Evolutionary conservation across 2,113 vertebrate genomes (phyloP).

Genomic region (zebrafish (Danio rerio)): GRCz12tu NC_133192.1:56917501-56918000

Average conservation of each 20-base stretch:
- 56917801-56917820: not conserved
- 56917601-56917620: too few species aligned
- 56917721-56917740: not conserved
- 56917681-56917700: not conserved
- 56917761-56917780: not conserved
- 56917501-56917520: too few species aligned
- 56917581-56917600: too few species aligned
- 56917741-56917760: not conserved
- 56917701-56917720: not conserved
- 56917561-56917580: too few species aligned
- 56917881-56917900: not conserved
- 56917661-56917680: too few species aligned
- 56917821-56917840: not conserved
- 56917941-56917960: too few species aligned
- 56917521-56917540: too few species aligned
- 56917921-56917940: not conserved
- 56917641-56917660: too few species aligned
- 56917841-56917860: not conserved
- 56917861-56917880: not conserved
- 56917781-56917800: not conserved
- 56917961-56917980: too few species aligned
- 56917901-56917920: not conserved
- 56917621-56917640: too few species aligned
- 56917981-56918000: too few species aligned
- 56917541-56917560: too few species aligned